Evolutionary conservation across 2,113 vertebrate species (phyloP).

Genomic region (Oryzias celebensis): DNA sequence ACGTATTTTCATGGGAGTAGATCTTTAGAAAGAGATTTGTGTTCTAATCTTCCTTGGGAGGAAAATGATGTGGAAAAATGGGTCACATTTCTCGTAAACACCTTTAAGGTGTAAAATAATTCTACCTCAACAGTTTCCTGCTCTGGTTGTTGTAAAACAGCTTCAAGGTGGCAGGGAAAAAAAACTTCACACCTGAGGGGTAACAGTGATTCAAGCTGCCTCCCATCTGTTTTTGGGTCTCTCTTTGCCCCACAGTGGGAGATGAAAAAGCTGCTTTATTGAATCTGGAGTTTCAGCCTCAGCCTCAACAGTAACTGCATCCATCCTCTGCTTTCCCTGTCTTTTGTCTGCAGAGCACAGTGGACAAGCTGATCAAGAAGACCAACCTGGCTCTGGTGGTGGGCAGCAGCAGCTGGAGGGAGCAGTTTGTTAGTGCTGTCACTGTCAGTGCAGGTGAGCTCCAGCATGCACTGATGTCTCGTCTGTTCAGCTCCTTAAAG

Average conservation of each 20-base stretch:
- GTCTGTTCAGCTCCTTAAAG: slow-evolving; percentile 30
- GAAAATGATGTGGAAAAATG: slow-evolving; percentile 10
- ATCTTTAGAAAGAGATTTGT: too few species aligned
- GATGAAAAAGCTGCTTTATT: slow-evolving; percentile 1
- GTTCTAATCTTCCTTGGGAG: too few species aligned
- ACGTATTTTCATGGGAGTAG: too few species aligned
- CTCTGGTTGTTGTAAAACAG: slow-evolving; percentile 22
- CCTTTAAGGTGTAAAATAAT: slow-evolving; percentile 18
- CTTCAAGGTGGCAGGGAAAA: slow-evolving; percentile 6
- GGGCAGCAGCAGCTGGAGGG: slow-evolving; percentile 85
- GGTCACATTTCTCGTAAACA: background rate
- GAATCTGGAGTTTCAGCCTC: slow-evolving; percentile 10
- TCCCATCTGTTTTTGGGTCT: slow-evolving; percentile 36
- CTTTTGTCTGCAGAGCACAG: slow-evolving; percentile 75
- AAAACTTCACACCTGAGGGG: slow-evolving; percentile 22
- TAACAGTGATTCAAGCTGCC: slow-evolving; percentile 11
- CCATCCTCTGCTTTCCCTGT: background rate
- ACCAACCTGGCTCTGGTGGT: slow-evolving; percentile 85
- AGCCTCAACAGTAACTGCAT: slow-evolving; percentile 12
- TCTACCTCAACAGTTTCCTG: slow-evolving; percentile 5
- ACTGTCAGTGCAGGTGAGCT: slow-evolving; percentile 85
- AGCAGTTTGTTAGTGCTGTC: slow-evolving; percentile 86
- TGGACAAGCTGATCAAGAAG: slow-evolving; percentile 87
- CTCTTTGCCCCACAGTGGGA: slow-evolving; percentile 20
- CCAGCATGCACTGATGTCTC: slow-evolving; percentile 14